Conservation (phyloP, 2,113 vertebrate species). For the Tylochromis polylepis region DNA sequence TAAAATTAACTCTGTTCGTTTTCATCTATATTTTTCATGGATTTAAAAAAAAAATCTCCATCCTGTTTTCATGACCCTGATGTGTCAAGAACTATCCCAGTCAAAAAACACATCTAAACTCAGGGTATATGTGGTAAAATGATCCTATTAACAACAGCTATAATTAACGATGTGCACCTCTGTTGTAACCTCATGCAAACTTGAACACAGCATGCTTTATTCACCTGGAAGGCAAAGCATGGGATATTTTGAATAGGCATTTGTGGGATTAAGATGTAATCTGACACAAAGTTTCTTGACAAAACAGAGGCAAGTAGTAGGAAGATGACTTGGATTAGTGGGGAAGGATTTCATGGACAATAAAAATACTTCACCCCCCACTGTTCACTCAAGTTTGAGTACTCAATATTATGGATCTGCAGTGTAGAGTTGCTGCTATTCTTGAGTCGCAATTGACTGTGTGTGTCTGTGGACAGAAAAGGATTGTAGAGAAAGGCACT, state of each 20-base stretch:
- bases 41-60: neutral
- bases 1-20: neutral
- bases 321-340: conserved; percentile 8
- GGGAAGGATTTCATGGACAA: conserved; percentile 2
- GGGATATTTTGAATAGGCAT: conserved; percentile 14
- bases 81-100: conserved; percentile 8
- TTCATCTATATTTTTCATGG: neutral
- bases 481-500: neutral
- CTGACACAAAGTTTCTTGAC: conserved; percentile 45
- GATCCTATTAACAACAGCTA: conserved; percentile 44
- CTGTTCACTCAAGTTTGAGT: neutral
- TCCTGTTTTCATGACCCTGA: neutral
- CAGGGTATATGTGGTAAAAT: conserved; percentile 3
- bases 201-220: conserved; percentile 44
- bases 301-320: conserved; percentile 36
- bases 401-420: conserved; percentile 36
- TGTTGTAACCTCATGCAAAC: conserved; percentile 33
- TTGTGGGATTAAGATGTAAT: conserved; percentile 28
- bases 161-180: conserved; percentile 49
- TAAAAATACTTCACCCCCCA: neutral
- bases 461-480: neutral
- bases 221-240: conserved; percentile 15
- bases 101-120: neutral
- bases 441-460: neutral
- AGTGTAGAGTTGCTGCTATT: neutral